Percentiles rank a stretch among this genome's conserved stretches.
phyloP scores from a whole-genome alignment of 2,888 invertebrate species.

The Elegia similella region DNA sequence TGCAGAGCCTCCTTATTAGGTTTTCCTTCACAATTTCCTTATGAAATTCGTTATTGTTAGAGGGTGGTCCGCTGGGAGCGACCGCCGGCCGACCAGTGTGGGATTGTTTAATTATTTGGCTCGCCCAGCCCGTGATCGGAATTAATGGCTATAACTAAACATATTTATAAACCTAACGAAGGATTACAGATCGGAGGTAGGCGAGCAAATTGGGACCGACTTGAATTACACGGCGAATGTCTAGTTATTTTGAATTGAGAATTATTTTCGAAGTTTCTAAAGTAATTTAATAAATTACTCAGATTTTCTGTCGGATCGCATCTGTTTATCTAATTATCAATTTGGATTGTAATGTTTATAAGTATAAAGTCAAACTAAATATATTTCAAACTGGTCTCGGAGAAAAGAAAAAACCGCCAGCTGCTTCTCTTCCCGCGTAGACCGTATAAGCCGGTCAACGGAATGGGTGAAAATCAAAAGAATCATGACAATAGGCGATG shows the following conservation, averaged over 20 bases:
- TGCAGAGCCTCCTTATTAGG: constrained; percentile 41
- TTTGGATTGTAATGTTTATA: neutral
- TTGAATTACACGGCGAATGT: constrained; percentile 3
- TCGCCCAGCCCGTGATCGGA: constrained; percentile 64
- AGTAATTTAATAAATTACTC: neutral
- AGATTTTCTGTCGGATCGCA: neutral
- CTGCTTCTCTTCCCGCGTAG: too few relatives aligned
- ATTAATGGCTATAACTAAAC: constrained; percentile 62
- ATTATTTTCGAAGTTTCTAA: neutral
- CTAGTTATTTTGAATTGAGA: neutral
- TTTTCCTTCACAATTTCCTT: constrained; percentile 44
- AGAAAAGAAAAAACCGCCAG: too few relatives aligned
- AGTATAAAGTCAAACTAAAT: too few relatives aligned
- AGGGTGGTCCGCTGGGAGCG: constrained; percentile 51
- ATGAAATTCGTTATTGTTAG: constrained; percentile 59
- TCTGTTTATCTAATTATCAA: neutral
- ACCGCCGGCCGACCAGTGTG: constrained; percentile 52
- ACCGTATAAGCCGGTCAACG: too few relatives aligned
- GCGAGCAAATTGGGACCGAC: neutral
- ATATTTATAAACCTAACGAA: constrained; percentile 44
- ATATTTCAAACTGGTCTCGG: too few relatives aligned
- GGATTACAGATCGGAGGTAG: constrained; percentile 22
- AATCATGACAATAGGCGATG: too few relatives aligned
- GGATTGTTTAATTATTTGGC: constrained; percentile 77
- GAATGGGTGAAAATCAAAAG: too few relatives aligned